These are phyloP conservation scores for Anarhynchus alexandrinus DNA, from an alignment of 2,113 vertebrate genomes.

Conservation along the genomic window DNA sequence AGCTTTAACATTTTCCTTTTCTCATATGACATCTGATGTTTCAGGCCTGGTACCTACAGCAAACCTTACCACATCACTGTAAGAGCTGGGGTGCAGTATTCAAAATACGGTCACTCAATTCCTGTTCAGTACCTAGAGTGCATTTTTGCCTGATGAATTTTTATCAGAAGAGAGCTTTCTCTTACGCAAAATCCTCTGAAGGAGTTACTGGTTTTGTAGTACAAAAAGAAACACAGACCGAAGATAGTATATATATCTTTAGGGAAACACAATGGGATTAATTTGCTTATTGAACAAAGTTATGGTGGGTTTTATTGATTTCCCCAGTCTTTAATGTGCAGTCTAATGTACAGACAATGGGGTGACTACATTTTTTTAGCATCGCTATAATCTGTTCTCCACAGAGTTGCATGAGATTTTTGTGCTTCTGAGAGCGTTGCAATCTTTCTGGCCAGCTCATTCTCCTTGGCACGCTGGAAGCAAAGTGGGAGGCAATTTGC, in stretches of 20 bases:
- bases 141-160: background rate
- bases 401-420: background rate
- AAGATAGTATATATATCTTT: background rate
- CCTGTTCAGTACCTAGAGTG: background rate
- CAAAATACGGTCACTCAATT: background rate
- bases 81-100: background rate
- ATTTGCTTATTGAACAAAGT: background rate
- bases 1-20: background rate
- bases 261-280: background rate
- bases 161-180: background rate
- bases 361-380: background rate
- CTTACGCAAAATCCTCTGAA: background rate
- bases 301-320: background rate
- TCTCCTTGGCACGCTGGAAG: background rate
- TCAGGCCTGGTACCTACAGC: background rate
- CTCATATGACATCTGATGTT: accelerated
- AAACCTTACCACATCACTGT: accelerated
- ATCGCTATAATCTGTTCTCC: background rate
- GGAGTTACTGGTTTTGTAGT: background rate
- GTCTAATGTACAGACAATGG: background rate
- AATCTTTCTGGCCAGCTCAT: background rate
- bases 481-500: slow-evolving; percentile 35
- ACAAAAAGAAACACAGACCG: background rate
- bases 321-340: background rate
- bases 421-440: background rate